Evolutionary conservation across 2,888 invertebrate genomes (phyloP).

Genomic region (Brachyptera risi): DNA sequence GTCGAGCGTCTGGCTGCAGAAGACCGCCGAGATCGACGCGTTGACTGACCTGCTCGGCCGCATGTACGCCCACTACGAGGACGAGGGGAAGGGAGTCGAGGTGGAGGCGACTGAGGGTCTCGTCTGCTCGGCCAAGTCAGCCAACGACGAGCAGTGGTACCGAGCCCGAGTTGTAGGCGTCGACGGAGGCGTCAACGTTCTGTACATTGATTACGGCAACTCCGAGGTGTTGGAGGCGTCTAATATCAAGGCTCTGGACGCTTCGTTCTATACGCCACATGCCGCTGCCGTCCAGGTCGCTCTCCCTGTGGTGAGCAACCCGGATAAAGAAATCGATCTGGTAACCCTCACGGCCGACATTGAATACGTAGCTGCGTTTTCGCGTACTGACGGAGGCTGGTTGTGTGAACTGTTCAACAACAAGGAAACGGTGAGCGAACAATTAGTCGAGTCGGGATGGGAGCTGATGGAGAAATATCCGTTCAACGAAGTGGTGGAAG

Average conservation of each 20-base stretch:
- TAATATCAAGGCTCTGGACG: conserved; percentile 39
- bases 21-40: conserved; percentile 47
- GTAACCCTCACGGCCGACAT: conserved; percentile 44
- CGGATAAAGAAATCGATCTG: conserved; percentile 46
- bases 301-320: conserved; percentile 43
- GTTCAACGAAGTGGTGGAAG: conserved; percentile 25
- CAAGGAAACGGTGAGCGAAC: conserved; percentile 51
- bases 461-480: conserved; percentile 24
- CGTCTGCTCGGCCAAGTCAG: conserved; percentile 57
- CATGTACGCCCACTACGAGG: conserved; percentile 56
- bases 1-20: conserved; percentile 61
- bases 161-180: conserved; percentile 54
- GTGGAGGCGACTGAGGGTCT: conserved; percentile 49
- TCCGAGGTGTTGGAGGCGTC: conserved; percentile 51
- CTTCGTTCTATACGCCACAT: conserved; percentile 40
- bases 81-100: conserved; percentile 34
- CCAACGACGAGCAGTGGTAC: conserved; percentile 65
- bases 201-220: conserved; percentile 69
- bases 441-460: conserved; percentile 46
- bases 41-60: conserved; percentile 49
- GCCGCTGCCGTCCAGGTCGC: conserved; percentile 41
- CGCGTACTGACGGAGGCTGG: conserved; percentile 52
- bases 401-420: conserved; percentile 51
- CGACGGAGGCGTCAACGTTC: conserved; percentile 47
- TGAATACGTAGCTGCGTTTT: conserved; percentile 53